phyloP scores from a whole-genome alignment of 2,113 vertebrate genomes.

The Paramisgurnus dabryanus region DNA sequence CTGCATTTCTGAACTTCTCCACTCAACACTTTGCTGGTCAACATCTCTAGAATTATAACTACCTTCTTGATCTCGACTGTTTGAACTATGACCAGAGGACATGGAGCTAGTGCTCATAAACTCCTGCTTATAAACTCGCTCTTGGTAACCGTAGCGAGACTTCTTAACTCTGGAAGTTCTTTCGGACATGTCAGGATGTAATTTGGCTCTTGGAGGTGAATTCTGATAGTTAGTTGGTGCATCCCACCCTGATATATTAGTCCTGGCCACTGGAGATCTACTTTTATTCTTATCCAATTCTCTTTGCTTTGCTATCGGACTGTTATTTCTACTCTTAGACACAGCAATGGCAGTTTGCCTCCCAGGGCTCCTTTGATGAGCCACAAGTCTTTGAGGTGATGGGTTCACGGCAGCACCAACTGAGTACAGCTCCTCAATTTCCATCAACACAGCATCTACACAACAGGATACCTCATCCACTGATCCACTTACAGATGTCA shows the following conservation, averaged over 20 bases:
- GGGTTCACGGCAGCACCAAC: conserved; percentile 59
- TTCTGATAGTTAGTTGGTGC: conserved; percentile 13
- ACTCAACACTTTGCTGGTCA: conserved; percentile 45
- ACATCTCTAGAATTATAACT: conserved; percentile 49
- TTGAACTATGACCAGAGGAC: conserved; percentile 68
- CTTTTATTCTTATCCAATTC: conserved; percentile 46
- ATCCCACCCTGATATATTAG: conserved; percentile 47
- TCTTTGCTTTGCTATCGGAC: conserved; percentile 51
- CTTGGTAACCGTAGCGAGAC: conserved; percentile 50
- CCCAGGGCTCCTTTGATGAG: conserved; percentile 60
- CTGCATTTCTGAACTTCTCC: conserved; percentile 59
- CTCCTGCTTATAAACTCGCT: conserved; percentile 54
- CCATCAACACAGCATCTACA: conserved; percentile 90
- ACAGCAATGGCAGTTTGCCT: conserved; percentile 63
- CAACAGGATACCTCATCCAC: conserved; percentile 95
- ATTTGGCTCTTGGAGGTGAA: conserved; percentile 36
- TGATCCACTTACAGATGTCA: conserved; percentile 89
- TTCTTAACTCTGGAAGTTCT: conserved; percentile 33
- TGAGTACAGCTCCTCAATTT: conserved; percentile 88
- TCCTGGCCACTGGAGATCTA: conserved; percentile 20
- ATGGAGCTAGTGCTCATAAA: conserved; percentile 70
- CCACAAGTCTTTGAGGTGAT: conserved; percentile 62
- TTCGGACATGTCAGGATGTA: conserved; percentile 44
- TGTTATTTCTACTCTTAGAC: conserved; percentile 47
- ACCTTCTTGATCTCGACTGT: conserved; percentile 47